Evolutionary conservation across 64 coral and sea anemone genomes (phyloP).

Genomic region (Stylophora pistillata): DNA sequence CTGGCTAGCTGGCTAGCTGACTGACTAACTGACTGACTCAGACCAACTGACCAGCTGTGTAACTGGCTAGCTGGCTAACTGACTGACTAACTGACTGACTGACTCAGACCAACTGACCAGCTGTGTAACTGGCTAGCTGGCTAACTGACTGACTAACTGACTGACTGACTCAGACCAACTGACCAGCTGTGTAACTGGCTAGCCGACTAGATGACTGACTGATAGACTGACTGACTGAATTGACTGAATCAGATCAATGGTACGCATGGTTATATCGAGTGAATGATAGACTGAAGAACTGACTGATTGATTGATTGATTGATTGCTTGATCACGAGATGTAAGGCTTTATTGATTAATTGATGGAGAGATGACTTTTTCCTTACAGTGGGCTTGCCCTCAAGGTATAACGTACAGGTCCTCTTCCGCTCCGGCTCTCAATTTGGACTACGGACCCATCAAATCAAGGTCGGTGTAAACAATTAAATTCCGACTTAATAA

Average conservation of each 20-base stretch:
- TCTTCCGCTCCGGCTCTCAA: constrained; percentile 74
- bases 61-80: no score
- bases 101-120: neutral
- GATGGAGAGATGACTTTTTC: neutral
- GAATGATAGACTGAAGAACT: neutral
- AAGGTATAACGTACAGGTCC: constrained; percentile 79
- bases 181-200: no score
- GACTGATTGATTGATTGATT: neutral
- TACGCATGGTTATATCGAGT: neutral
- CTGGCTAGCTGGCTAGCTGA: no score
- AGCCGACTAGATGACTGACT: neutral
- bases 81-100: neutral
- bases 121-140: no score
- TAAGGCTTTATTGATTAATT: neutral
- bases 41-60: neutral
- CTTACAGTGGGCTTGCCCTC: constrained; percentile 77
- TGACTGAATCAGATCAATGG: neutral
- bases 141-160: neutral
- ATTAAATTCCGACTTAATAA: neutral
- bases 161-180: no score
- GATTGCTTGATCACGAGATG: neutral
- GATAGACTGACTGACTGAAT: neutral
- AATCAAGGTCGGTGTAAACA: constrained; percentile 54
- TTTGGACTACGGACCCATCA: constrained; percentile 55
- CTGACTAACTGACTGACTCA: neutral